Conservation (phyloP, 92 coral and sea anemone species). For the Actinostola sp. region DNA sequence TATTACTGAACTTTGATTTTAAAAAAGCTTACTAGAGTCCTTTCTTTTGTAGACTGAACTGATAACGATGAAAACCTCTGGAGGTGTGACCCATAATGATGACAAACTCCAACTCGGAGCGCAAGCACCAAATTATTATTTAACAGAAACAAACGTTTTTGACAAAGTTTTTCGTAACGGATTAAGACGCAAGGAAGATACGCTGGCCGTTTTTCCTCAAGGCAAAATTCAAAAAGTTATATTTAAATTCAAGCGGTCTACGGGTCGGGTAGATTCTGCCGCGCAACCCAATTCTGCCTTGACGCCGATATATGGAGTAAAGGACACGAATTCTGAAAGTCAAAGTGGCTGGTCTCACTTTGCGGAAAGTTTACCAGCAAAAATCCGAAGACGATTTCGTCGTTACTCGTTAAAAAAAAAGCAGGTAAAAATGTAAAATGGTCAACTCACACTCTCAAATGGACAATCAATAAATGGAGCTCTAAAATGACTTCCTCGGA, state of each 20-base stretch:
- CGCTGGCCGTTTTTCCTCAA: constrained; percentile 31
- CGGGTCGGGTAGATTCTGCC: constrained; percentile 36
- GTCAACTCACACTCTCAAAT: constrained; percentile 34
- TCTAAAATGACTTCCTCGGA: constrained; percentile 10
- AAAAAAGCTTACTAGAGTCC: neutral
- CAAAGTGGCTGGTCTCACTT: neutral
- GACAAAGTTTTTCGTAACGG: constrained; percentile 2
- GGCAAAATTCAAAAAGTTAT: constrained; percentile 8
- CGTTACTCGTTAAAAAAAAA: too few species aligned
- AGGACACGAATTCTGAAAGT: constrained; percentile 23
- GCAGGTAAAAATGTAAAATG: constrained; percentile 36
- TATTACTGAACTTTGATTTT: neutral
- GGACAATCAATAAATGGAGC: constrained; percentile 47
- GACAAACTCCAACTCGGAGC: constrained; percentile 18
- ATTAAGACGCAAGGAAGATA: constrained; percentile 11
- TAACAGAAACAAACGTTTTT: neutral
- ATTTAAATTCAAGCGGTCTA: constrained; percentile 16
- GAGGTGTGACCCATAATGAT: constrained; percentile 7
- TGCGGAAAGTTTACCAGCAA: constrained; percentile 11
- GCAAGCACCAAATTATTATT: constrained; percentile 11
- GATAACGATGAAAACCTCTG: neutral
- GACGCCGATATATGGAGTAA: constrained; percentile 46
- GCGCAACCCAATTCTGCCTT: constrained; percentile 3
- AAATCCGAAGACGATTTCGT: constrained; percentile 31
- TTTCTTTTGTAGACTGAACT: constrained; percentile 13